These are phyloP conservation scores for Heterocephalus glaber DNA, from an alignment of 2,113 vertebrate genomes.

Conservation along the genomic window DNA sequence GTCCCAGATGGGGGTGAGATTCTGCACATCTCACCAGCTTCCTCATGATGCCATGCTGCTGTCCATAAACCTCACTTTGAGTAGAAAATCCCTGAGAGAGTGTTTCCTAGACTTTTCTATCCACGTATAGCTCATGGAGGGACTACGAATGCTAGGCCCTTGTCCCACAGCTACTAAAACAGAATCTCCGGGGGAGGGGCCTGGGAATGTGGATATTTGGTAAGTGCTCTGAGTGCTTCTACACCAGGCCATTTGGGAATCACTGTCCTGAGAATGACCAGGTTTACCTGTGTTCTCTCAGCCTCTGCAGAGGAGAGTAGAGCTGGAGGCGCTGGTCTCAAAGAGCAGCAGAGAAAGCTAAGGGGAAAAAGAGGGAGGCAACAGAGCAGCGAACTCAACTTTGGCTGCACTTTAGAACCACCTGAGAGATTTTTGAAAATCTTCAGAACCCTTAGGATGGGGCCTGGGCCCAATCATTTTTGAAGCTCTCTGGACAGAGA, in stretches of 20 bases:
- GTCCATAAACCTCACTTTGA: background rate
- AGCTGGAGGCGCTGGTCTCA: background rate
- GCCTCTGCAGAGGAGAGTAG: background rate
- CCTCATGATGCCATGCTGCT: background rate
- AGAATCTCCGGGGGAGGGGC: background rate
- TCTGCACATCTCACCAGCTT: background rate
- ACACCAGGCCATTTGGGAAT: background rate
- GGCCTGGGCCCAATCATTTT: background rate
- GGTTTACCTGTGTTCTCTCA: background rate
- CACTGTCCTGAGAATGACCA: background rate
- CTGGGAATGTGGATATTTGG: background rate
- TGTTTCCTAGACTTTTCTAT: background rate
- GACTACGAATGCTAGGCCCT: background rate
- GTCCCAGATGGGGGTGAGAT: background rate
- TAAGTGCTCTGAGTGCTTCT: background rate
- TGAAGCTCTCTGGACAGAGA: background rate
- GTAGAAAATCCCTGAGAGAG: background rate
- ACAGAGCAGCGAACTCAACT: background rate
- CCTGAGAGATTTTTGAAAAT: background rate
- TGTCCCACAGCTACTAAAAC: background rate
- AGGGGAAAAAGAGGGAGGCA: background rate
- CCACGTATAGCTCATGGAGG: background rate
- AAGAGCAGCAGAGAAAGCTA: background rate
- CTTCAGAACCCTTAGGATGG: background rate
- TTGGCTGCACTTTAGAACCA: background rate